phyloP scores from a whole-genome alignment of 1,140 invertebrate genomes.

The Brachionus manjavacas region DNA sequence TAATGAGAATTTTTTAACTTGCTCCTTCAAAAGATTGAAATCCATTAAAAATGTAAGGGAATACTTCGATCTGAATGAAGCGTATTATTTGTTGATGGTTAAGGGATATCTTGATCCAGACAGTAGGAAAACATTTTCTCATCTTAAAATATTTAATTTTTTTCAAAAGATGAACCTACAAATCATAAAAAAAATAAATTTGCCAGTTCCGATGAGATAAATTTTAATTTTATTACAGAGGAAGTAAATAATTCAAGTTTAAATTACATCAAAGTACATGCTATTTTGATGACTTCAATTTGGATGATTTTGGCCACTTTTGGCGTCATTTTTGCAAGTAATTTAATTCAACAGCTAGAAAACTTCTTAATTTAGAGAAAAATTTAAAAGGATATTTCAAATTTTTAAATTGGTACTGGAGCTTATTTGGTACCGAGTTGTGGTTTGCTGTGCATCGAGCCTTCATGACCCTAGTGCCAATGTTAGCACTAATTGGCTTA shows the following conservation, averaged over 20 bases:
- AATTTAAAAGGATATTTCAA: constrained; percentile 16
- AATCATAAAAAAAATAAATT: constrained; percentile 2
- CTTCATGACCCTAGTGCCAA: background rate
- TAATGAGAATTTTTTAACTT: background rate
- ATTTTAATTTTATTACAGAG: background rate
- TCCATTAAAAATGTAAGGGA: background rate
- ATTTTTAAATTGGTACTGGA: background rate
- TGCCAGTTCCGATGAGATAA: background rate
- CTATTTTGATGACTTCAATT: background rate
- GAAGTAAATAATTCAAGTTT: background rate
- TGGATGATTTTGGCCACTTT: constrained; percentile 10
- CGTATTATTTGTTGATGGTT: background rate
- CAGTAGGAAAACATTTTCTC: background rate
- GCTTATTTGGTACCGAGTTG: background rate
- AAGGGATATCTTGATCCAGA: background rate
- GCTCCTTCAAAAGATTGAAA: background rate
- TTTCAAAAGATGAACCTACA: constrained; percentile 2
- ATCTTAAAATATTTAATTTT: background rate
- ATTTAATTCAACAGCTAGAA: background rate
- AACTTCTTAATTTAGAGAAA: background rate
- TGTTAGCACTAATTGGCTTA: background rate
- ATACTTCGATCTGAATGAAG: background rate
- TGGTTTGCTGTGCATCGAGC: constrained; percentile 20
- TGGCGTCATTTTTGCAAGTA: constrained; percentile 21
- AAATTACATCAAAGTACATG: background rate